These are phyloP conservation scores for Euthynnus affinis DNA, from an alignment of 2,797 vertebrate genomes.

Conservation along the genomic window DNA sequence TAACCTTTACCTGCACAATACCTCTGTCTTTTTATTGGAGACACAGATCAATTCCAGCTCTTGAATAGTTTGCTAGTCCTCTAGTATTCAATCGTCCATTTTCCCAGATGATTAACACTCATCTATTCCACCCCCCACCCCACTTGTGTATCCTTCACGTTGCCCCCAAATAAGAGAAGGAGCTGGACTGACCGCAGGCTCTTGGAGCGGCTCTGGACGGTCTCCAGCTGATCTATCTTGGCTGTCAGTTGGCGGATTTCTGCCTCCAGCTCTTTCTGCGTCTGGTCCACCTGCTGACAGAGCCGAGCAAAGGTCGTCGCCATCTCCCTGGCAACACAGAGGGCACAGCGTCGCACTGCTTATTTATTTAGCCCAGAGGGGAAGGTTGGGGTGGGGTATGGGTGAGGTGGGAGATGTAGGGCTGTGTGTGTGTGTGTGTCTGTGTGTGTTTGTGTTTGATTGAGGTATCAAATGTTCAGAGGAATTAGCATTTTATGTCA, in stretches of 20 bases:
- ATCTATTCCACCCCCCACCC: background rate
- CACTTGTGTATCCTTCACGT: background rate
- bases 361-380: slow-evolving; percentile 63
- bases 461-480: background rate
- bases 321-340: slow-evolving; percentile 90
- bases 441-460: background rate
- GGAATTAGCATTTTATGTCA: background rate
- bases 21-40: too few species aligned
- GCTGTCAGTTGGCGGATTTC: slow-evolving; percentile 90
- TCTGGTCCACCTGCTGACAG: slow-evolving; percentile 92
- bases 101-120: background rate
- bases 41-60: too few species aligned
- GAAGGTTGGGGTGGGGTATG: slow-evolving; percentile 13
- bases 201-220: slow-evolving; percentile 91
- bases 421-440: background rate
- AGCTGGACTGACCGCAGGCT: slow-evolving; percentile 87
- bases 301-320: slow-evolving; percentile 85
- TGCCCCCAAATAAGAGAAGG: background rate
- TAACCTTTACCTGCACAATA: too few species aligned
- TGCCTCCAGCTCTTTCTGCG: slow-evolving; percentile 91
- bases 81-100: background rate
- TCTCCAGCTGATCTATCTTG: slow-evolving; percentile 92
- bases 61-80: too few species aligned
- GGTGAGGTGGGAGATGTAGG: slow-evolving; percentile 5
- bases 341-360: slow-evolving; percentile 48